phyloP scores from a whole-genome alignment of 2,113 vertebrate genomes.

The Protomyctophum bolini region DNA sequence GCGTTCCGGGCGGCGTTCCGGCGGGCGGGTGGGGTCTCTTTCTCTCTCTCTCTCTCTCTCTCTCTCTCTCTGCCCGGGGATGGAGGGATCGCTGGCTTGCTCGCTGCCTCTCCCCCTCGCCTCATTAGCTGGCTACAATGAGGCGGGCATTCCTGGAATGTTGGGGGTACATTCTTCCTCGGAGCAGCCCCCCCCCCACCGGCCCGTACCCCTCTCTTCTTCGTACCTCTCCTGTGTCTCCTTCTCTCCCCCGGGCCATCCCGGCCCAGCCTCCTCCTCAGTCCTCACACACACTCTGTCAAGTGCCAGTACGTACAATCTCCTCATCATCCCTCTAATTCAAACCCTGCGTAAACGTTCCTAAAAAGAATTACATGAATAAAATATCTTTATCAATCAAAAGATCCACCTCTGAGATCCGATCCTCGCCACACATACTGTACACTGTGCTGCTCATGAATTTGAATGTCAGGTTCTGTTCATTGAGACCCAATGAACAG shows the following conservation, averaged over 20 bases:
- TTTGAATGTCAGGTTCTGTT: no score
- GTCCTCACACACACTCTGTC: constrained; percentile 24
- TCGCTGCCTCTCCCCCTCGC: constrained; percentile 36
- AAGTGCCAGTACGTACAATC: background rate
- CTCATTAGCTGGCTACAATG: constrained; percentile 70
- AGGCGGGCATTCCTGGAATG: constrained; percentile 66
- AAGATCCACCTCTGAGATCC: background rate
- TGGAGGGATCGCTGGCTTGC: background rate
- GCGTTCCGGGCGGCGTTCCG: constrained; percentile 10
- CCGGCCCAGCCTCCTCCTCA: background rate
- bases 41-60: no score
- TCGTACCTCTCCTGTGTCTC: constrained; percentile 40
- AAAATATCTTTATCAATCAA: background rate
- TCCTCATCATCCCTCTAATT: background rate
- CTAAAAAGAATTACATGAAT: no score
- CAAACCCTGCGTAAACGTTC: constrained; percentile 14
- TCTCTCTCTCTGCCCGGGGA: background rate
- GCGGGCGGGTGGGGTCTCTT: constrained; percentile 28
- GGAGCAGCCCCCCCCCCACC: constrained; percentile 17
- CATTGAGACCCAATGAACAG: no score
- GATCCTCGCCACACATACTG: no score
- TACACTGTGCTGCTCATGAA: constrained; percentile 20
- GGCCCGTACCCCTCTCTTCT: constrained; percentile 40
- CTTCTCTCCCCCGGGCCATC: constrained; percentile 20
- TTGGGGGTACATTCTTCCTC: constrained; percentile 43